These are phyloP conservation scores for Tridacna gigas DNA, from an alignment of 2,888 invertebrate genomes.

Conservation along the genomic window DNA sequence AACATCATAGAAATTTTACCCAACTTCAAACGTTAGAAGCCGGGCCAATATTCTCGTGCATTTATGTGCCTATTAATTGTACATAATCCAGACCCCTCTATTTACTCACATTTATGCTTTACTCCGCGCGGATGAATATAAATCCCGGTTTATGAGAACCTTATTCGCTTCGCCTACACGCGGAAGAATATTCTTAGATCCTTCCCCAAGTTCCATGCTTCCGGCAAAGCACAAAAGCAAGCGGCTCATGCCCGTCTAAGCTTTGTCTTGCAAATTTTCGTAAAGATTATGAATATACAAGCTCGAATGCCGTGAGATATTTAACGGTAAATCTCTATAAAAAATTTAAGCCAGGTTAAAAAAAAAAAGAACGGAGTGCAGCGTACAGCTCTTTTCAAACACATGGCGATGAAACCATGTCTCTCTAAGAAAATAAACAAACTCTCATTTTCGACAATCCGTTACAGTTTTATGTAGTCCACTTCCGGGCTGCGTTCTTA, in stretches of 20 bases:
- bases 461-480: conserved; percentile 20
- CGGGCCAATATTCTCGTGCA: conserved; percentile 4
- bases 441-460: conserved; percentile 22
- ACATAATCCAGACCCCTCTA: conserved; percentile 30
- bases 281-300: too few species aligned
- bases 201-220: too few species aligned
- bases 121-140: not conserved
- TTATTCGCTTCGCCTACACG: too few species aligned
- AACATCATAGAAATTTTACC: not conserved
- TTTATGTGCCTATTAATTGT: conserved; percentile 16
- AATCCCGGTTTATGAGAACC: not conserved
- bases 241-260: too few species aligned
- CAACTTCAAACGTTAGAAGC: conserved; percentile 2
- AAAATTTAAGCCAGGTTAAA: too few species aligned
- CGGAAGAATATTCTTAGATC: too few species aligned
- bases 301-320: too few species aligned
- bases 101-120: conserved; percentile 20
- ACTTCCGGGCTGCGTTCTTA: conserved; percentile 16
- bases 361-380: not conserved
- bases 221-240: too few species aligned
- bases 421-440: conserved; percentile 44
- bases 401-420: conserved; percentile 40
- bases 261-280: too few species aligned
- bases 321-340: too few species aligned
- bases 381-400: conserved; percentile 2